Evolutionary conservation across 1,140 invertebrate genomes (phyloP), one percentile per base, ranked within the genome.

Genomic region (Metaphire vulgaris): DNA sequence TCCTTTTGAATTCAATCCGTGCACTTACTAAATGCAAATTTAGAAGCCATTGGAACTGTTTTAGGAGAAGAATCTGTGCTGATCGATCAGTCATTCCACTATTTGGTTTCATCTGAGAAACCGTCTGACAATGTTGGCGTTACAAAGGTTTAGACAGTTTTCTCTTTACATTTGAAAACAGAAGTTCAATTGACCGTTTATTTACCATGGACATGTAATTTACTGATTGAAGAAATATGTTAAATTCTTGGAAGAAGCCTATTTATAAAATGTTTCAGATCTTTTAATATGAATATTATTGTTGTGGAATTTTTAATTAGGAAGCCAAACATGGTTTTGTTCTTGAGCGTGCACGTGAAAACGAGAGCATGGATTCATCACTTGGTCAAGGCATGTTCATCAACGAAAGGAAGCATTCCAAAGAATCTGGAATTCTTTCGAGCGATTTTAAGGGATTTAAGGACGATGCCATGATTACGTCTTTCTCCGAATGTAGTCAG

Each of bases 1-100:
- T n/a, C n/a, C n/a, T n/a, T n/a, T n/a, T n/a, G n/a, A n/a, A n/a
- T n/a, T n/a, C n/a, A n/a, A n/a, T n/a, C n/a, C n/a, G n/a, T n/a
- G n/a, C n/a, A n/a, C n/a, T n/a, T n/a, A n/a, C n/a, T n/a, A n/a
- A n/a, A n/a, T n/a, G n/a, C n/a, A n/a, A n/a, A n/a, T 12, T 56
- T 56, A 56, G 41, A 56, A 56, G 6, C 21, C 41, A 56, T 56
- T 56, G 41, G 21, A 56, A 56, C 6, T 56, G 41, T 21, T 72
- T 30, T 82, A 95, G 93, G 91, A 83, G 93, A 95, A 85, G 94
- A 96, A 83, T 92, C 92, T 74, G 90, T 94, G 82, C 88, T 94
- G 69, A 93, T 92, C 77, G 94, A 97, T 83, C 93, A 95, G 82
- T 92, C 93, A 0, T 96, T 96, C 85, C 89, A 93, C 74, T 96